These are phyloP conservation scores for Ceratosolen fusciceps DNA, from an alignment of 1,140 invertebrate genomes.

Conservation along the genomic window DNA sequence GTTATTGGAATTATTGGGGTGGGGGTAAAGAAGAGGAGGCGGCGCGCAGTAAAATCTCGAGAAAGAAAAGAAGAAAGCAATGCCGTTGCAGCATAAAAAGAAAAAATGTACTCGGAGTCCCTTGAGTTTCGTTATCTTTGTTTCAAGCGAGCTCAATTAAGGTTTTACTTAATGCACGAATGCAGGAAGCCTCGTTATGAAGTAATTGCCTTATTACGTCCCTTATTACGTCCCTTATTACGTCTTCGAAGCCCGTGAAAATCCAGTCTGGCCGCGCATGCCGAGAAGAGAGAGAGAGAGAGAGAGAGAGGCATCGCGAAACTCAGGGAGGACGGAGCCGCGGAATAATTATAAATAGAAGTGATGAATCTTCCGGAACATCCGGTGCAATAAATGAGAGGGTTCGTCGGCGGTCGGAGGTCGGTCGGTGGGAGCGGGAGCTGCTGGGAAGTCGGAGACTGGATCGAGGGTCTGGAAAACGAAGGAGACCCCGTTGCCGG, in stretches of 20 bases:
- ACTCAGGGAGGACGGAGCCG: background rate
- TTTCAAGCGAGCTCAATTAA: conserved; percentile 41
- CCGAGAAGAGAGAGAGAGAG: background rate
- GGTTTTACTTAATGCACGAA: conserved; percentile 4
- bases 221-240: background rate
- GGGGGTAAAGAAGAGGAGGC: no score
- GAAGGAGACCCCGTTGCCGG: background rate
- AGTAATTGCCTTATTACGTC: conserved; percentile 30
- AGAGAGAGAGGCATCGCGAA: background rate
- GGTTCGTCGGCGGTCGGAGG: no score
- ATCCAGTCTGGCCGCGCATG: background rate
- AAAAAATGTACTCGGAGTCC: conserved; percentile 10
- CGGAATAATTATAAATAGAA: background rate
- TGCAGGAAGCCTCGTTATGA: conserved; percentile 15
- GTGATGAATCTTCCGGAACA: conserved; percentile 14
- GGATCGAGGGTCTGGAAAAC: background rate
- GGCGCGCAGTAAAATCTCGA: no score
- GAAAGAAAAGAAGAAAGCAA: conserved; percentile 11
- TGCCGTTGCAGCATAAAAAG: conserved; percentile 2
- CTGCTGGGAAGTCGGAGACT: no score
- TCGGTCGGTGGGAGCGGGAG: no score
- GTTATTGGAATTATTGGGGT: no score
- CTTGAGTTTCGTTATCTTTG: conserved; percentile 30
- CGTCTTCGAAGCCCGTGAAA: no score
- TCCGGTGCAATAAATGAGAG: conserved; percentile 4